These are phyloP conservation scores for Ladona fulva DNA, from an alignment of 1,140 invertebrate species.

Conservation along the genomic window DNA sequence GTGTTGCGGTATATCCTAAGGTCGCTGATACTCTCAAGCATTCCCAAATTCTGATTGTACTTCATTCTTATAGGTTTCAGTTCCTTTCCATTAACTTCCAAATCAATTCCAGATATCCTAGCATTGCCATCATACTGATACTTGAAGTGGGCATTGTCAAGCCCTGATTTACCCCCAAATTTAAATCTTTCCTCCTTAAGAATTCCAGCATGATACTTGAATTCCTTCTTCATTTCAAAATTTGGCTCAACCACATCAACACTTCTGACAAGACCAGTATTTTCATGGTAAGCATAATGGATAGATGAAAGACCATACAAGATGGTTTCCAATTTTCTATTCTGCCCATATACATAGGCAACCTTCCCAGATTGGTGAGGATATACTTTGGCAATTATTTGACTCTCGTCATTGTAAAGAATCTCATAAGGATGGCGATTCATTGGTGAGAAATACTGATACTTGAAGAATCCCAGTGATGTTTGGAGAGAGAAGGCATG, in stretches of 20 bases:
- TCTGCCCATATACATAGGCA: slow-evolving; percentile 76
- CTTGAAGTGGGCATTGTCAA: slow-evolving; percentile 78
- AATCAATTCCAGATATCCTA: slow-evolving; percentile 72
- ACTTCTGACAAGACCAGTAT: slow-evolving; percentile 70
- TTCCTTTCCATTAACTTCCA: slow-evolving; percentile 76
- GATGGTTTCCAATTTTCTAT: slow-evolving; percentile 71
- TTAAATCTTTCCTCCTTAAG: slow-evolving; percentile 79
- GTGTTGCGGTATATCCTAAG: slow-evolving; percentile 73
- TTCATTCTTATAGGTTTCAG: slow-evolving; percentile 61
- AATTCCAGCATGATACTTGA: slow-evolving; percentile 82
- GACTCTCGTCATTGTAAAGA: slow-evolving; percentile 81
- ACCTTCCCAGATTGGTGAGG: slow-evolving; percentile 84
- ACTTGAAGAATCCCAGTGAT: slow-evolving; percentile 85
- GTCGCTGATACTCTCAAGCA: slow-evolving; percentile 73
- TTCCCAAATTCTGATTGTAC: slow-evolving; percentile 79
- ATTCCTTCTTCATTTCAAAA: slow-evolving; percentile 78
- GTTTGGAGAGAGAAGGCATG: slow-evolving; percentile 87
- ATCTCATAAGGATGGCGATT: slow-evolving; percentile 83
- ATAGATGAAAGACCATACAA: slow-evolving; percentile 80
- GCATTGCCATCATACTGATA: slow-evolving; percentile 87
- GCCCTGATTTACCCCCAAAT: slow-evolving; percentile 69
- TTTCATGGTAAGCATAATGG: slow-evolving; percentile 79
- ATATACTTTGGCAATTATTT: slow-evolving; percentile 78
- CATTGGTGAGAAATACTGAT: slow-evolving; percentile 84
- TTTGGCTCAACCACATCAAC: slow-evolving; percentile 76